A percentile compares a stretch with the other conserved stretches of the same genome.
These are phyloP conservation scores for honey bee (Apis mellifera) DNA, from an alignment of 1,140 invertebrate species.

Conservation along the genomic window Amel_HAv3.1 CM009943.2:3290501-3291000, in stretches of 20 bases:
- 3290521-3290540: too few species aligned
- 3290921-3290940: background rate
- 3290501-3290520: too few species aligned
- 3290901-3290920: background rate
- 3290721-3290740: background rate
- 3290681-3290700: too few species aligned
- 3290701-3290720: background rate
- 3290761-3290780: slow-evolving; percentile 69
- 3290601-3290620: too few species aligned
- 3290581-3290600: too few species aligned
- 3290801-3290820: slow-evolving; percentile 90
- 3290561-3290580: too few species aligned
- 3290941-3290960: background rate
- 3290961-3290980: background rate
- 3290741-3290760: background rate
- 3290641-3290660: too few species aligned
- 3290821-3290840: slow-evolving; percentile 83
- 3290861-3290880: slow-evolving; percentile 10
- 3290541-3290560: too few species aligned
- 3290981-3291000: slow-evolving; percentile 5
- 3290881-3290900: slow-evolving; percentile 9
- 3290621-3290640: too few species aligned
- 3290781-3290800: slow-evolving; percentile 89
- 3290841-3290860: slow-evolving; percentile 34
- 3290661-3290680: too few species aligned